These are phyloP conservation scores for Pseudopipra pipra DNA, from an alignment of 2,113 vertebrate species.

Conservation along the genomic window DNA sequence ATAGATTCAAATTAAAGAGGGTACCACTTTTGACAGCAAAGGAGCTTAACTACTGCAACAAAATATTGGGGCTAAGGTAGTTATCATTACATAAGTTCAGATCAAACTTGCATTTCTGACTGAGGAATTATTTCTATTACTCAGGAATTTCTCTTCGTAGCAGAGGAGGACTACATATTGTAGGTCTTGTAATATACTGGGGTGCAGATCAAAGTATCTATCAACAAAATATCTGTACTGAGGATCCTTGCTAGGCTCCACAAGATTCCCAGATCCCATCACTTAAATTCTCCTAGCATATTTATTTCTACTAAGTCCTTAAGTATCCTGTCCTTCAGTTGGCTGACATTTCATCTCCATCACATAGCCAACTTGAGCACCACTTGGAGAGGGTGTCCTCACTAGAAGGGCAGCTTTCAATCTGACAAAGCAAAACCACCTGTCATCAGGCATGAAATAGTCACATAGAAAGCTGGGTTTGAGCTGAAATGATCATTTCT, in stretches of 20 bases:
- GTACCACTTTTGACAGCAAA: neutral
- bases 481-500: neutral
- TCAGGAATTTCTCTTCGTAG: neutral
- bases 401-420: neutral
- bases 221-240: neutral
- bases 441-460: neutral
- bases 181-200: neutral
- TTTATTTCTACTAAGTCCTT: neutral
- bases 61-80: neutral
- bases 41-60: neutral
- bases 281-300: neutral
- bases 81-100: neutral
- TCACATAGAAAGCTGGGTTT: neutral
- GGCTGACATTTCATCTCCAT: neutral
- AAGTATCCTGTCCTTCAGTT: neutral
- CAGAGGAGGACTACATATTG: neutral
- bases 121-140: neutral
- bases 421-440: neutral
- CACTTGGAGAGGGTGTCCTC: neutral
- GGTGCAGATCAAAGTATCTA: neutral
- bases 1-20: neutral
- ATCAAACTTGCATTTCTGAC: neutral
- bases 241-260: neutral
- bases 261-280: neutral
- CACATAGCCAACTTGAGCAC: neutral